phyloP scores from a whole-genome alignment of 2,888 invertebrate genomes.

The Dioctria linearis region DNA sequence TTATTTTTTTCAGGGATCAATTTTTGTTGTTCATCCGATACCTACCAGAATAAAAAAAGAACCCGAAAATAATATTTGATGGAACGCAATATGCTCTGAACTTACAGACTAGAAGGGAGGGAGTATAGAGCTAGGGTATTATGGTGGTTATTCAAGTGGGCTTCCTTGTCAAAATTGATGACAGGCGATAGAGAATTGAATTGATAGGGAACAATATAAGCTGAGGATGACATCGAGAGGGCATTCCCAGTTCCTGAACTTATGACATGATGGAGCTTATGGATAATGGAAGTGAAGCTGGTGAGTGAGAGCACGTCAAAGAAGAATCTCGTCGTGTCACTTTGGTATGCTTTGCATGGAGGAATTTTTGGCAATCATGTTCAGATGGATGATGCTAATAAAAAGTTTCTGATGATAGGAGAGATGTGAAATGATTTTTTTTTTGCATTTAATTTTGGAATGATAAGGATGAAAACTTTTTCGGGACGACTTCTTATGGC shows the following conservation, averaged over 20 bases:
- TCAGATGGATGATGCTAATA: not conserved
- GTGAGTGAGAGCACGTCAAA: too few relatives aligned
- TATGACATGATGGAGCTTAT: conserved; percentile 2
- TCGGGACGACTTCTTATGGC: too few relatives aligned
- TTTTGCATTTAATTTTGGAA: too few relatives aligned
- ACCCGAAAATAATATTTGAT: conserved; percentile 12
- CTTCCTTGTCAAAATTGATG: conserved; percentile 25
- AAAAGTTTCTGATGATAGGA: not conserved
- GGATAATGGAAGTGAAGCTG: not conserved
- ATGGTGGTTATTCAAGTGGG: not conserved
- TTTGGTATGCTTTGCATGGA: not conserved
- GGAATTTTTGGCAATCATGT: not conserved
- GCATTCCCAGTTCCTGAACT: not conserved
- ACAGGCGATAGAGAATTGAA: conserved; percentile 14
- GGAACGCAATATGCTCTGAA: not conserved
- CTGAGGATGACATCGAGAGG: not conserved
- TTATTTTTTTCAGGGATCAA: not conserved
- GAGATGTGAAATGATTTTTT: too few relatives aligned
- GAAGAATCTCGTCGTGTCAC: not conserved
- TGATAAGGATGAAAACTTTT: too few relatives aligned
- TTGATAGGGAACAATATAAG: conserved; percentile 5
- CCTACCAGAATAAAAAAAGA: not conserved
- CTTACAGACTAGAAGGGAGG: not conserved
- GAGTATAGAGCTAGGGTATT: not conserved
- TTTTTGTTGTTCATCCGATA: not conserved